phyloP scores from a whole-genome alignment of 2,888 invertebrate genomes.

The Ormyrus nitidulus region DNA sequence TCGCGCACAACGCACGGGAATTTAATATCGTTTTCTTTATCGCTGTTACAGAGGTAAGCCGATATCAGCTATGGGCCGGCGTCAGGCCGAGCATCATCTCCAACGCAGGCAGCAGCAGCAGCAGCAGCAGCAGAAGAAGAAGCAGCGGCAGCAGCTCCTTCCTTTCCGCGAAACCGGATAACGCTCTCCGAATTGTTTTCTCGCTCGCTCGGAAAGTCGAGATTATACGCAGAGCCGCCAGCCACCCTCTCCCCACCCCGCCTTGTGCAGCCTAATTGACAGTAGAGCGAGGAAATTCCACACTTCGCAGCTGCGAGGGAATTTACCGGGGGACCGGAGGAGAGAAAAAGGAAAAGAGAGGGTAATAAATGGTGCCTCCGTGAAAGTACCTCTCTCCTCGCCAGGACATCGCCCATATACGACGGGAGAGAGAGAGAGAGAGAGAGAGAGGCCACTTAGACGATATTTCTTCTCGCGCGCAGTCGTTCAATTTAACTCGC shows the following conservation, averaged over 20 bases:
- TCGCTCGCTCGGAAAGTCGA: conserved; percentile 56
- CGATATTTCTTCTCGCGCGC: conserved; percentile 44
- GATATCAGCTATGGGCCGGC: conserved; percentile 46
- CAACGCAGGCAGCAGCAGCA: conserved; percentile 1
- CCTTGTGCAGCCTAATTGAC: conserved; percentile 17
- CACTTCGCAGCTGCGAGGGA: conserved; percentile 1
- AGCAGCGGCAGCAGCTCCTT: conserved; percentile 37
- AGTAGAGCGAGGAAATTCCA: conserved; percentile 21
- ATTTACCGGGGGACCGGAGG: background rate
- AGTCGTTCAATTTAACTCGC: conserved; percentile 26
- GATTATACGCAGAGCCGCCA: conserved; percentile 35
- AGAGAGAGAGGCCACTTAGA: conserved; percentile 14
- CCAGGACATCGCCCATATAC: background rate
- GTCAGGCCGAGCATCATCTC: conserved; percentile 4
- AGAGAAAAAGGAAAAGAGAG: conserved; percentile 26
- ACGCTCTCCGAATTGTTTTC: conserved; percentile 61
- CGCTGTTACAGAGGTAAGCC: conserved; percentile 52
- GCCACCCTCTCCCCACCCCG: background rate
- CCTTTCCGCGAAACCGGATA: conserved; percentile 58
- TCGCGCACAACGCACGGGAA: background rate
- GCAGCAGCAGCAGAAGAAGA: background rate
- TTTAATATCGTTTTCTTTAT: conserved; percentile 46
- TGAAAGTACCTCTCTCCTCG: conserved; percentile 57
- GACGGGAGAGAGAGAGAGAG: background rate
- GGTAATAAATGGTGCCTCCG: conserved; percentile 61